Conservation (phyloP, 2,113 vertebrate genomes). For the Benitochromis conjunctus region DNA sequence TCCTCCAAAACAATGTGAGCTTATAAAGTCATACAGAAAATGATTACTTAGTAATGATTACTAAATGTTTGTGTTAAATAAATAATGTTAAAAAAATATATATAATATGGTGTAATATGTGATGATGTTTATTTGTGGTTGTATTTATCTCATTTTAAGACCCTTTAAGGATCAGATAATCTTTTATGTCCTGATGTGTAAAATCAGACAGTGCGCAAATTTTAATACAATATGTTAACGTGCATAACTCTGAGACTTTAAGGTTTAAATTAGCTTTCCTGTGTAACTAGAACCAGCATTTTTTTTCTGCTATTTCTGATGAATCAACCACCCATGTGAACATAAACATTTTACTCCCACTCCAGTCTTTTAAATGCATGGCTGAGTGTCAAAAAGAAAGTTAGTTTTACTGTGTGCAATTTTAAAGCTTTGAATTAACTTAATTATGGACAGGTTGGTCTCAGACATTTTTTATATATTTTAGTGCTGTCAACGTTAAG, state of each 20-base stretch:
- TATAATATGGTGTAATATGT: neutral
- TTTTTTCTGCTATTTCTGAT: neutral
- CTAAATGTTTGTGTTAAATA: neutral
- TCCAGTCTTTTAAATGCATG: neutral
- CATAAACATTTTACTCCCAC: neutral
- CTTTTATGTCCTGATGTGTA: neutral
- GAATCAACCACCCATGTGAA: neutral
- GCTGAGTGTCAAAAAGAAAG: neutral
- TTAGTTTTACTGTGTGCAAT: neutral
- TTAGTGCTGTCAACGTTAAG: too few species aligned
- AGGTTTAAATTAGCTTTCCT: neutral
- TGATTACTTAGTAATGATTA: neutral
- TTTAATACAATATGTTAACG: neutral
- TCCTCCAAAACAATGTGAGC: rapidly evolving
- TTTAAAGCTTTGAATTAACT: neutral
- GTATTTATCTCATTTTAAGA: neutral
- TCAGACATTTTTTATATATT: neutral
- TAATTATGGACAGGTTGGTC: neutral
- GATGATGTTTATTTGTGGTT: neutral
- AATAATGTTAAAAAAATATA: neutral
- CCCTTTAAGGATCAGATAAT: neutral
- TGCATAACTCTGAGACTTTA: neutral
- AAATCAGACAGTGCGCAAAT: neutral
- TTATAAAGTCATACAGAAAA: neutral
- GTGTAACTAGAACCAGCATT: neutral